These are phyloP conservation scores for Acipenser transmontanus DNA, from an alignment of 2,797 vertebrate genomes.

Conservation along the genomic window DNA sequence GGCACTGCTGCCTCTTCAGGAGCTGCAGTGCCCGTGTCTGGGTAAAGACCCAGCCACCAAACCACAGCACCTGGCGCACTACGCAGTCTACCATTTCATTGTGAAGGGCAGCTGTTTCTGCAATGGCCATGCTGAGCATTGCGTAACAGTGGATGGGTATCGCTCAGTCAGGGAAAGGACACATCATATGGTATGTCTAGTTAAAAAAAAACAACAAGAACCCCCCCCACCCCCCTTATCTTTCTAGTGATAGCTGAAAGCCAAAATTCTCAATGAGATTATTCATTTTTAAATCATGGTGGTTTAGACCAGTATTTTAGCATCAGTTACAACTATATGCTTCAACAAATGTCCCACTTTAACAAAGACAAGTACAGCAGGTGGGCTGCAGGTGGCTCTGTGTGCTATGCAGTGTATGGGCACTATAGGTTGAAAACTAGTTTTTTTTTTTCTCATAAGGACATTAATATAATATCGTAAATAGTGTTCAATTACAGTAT, in stretches of 20 bases:
- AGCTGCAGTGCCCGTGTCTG: conserved; percentile 77
- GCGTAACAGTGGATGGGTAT: conserved; percentile 68
- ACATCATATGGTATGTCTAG: conserved; percentile 72
- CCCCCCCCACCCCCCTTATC: neutral
- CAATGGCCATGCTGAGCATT: conserved; percentile 88
- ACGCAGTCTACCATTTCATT: conserved; percentile 89
- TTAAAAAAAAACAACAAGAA: neutral
- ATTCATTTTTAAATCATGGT: neutral
- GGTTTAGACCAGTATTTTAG: neutral
- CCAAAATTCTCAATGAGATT: no score
- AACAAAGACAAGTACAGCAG: no score
- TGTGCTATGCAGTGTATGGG: no score
- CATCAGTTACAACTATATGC: no score
- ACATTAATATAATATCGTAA: no score
- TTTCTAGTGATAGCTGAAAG: no score
- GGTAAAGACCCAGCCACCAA: conserved; percentile 35
- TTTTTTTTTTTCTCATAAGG: no score
- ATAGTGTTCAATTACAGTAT: no score
- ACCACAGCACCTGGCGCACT: conserved; percentile 57
- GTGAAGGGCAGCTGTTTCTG: conserved; percentile 96
- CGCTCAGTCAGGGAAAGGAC: conserved; percentile 55
- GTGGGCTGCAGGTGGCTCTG: no score
- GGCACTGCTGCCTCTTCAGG: no score
- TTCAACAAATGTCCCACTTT: no score
- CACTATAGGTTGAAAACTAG: no score